Conservation (phyloP, 2,113 vertebrate species). For the Rhipidura dahli region DNA sequence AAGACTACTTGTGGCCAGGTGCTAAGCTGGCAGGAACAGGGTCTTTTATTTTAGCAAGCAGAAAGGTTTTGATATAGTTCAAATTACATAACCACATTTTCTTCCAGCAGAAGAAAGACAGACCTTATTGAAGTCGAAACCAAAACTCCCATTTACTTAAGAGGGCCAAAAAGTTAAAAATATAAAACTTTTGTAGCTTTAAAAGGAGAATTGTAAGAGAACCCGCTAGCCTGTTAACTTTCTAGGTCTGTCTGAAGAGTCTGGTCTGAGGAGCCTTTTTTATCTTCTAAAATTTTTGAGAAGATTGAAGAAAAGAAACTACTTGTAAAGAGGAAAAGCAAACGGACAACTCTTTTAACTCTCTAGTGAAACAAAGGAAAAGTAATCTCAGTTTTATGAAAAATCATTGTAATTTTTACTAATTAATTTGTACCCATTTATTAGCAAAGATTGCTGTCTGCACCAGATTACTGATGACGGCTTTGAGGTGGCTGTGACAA, state of each 20-base stretch:
- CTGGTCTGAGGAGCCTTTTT: neutral
- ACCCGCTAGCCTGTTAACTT: neutral
- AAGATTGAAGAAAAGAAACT: neutral
- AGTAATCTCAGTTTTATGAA: neutral
- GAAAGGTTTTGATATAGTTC: neutral
- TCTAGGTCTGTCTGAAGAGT: neutral
- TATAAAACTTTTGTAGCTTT: neutral
- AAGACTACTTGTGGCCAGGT: neutral
- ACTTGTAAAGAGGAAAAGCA: neutral
- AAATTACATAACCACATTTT: neutral
- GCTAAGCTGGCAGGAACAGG: neutral
- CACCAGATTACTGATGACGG: neutral
- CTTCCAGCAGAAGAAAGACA: neutral
- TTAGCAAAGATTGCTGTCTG: neutral
- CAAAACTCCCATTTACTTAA: slow-evolving; percentile 30
- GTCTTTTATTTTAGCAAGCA: slow-evolving; percentile 10
- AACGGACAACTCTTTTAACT: neutral
- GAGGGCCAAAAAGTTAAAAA: neutral
- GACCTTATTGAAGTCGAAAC: slow-evolving; percentile 1
- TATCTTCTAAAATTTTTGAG: neutral
- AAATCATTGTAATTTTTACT: neutral
- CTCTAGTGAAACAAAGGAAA: neutral
- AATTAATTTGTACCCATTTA: neutral
- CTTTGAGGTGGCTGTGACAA: neutral
- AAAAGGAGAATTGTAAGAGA: neutral